phyloP scores from a whole-genome alignment of 2,888 invertebrate genomes.

The Amphipyra tragopoginis region DNA sequence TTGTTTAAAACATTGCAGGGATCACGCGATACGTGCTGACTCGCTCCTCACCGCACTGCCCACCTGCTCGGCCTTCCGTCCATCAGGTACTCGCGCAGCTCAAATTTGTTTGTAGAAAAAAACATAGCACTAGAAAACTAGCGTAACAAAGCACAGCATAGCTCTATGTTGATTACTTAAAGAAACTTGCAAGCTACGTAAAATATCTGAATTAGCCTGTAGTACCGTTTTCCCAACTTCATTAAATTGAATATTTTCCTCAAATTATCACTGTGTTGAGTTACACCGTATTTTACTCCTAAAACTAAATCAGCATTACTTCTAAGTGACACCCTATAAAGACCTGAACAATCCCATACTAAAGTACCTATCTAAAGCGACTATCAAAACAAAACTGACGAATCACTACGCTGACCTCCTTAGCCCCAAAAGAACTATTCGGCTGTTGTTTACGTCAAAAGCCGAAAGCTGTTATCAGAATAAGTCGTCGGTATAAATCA shows the following conservation, averaged over 20 bases:
- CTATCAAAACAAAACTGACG: constrained; percentile 55
- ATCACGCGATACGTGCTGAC: too few relatives aligned
- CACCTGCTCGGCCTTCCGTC: too few relatives aligned
- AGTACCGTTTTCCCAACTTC: too few relatives aligned
- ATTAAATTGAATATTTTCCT: neutral
- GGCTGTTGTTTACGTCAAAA: constrained; percentile 79
- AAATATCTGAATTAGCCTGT: too few relatives aligned
- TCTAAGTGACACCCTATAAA: neutral
- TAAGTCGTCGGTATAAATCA: constrained; percentile 79
- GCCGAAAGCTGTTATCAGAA: constrained; percentile 79
- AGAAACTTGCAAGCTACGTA: too few relatives aligned
- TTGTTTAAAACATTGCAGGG: too few relatives aligned
- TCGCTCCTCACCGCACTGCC: too few relatives aligned
- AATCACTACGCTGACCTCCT: constrained; percentile 61
- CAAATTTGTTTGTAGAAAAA: too few relatives aligned
- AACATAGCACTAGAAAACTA: too few relatives aligned
- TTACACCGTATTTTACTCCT: neutral
- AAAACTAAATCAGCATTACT: neutral
- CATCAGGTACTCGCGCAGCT: too few relatives aligned
- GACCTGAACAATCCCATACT: neutral
- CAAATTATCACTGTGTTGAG: neutral
- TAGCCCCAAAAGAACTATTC: constrained; percentile 61
- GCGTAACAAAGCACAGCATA: too few relatives aligned
- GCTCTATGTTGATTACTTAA: too few relatives aligned
- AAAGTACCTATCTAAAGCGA: constrained; percentile 16